Base-by-base conservation (phyloP, 2,113 vertebrate genomes). In the Campylorhamphus procurvoides region DNA sequence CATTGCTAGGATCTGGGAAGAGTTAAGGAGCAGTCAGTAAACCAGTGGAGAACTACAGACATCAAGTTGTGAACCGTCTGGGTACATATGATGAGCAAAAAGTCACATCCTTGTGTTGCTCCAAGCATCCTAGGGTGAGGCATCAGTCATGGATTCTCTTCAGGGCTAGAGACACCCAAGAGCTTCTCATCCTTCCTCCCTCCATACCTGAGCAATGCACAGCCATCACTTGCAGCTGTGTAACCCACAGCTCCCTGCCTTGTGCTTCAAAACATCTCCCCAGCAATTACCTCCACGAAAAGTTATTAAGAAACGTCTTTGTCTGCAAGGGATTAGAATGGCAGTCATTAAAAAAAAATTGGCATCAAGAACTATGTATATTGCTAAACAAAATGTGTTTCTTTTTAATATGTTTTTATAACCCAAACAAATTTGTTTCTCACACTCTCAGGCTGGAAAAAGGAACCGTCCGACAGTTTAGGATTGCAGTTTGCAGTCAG, bases 361-460 rank as follows among this genome's bases (percentile, higher is more conserved):
- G 98, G 98, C 98, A 98, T 90, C 86, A 93, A 96, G 90, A 97
- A 4, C 59, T 50, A 97, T 95, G 96, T 98, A 97, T 98, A 98
- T 98, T 97, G 96, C 97, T 98, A 98, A 98, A 98, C 98, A 98
- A 98, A 98, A 98, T 97, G 97, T 98, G 98, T 98, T 97, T 97
- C 96, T 94, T 98, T 98, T 98, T 97, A 96, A 98, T 98, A 96
- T 96, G 98, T 97, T 98, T 98, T 98, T 97, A 96, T 97, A 98
- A 96, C 96, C 96, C 98, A 91, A 82, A 97, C 98, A 98, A 97
- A 98, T 98, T 98, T 98, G 98, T 98, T 98, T 98, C 97, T 98
- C 97, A 96, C 97, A 96, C 96, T 98, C 97, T 92, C 96, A 97
- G 97, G 73, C 97, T 97, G 97, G 90, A 97, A 97, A 97, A 96